These are phyloP conservation scores for Melolontha melolontha DNA, from an alignment of 2,888 invertebrate species.

Conservation along the genomic window DNA sequence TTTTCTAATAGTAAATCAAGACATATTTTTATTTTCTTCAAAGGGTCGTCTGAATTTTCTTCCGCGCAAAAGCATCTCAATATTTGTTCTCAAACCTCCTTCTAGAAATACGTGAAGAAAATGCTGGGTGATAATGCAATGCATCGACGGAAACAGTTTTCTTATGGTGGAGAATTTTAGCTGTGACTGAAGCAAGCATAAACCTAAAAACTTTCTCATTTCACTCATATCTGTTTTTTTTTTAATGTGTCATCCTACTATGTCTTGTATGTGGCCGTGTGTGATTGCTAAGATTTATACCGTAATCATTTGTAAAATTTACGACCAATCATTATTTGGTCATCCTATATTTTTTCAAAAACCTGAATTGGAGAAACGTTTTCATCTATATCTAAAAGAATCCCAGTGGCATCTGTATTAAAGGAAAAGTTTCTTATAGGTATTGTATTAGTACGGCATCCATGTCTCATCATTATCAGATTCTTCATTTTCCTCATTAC, in stretches of 20 bases:
- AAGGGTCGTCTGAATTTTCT: conserved; percentile 44
- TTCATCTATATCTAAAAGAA: conserved; percentile 54
- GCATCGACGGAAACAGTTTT: conserved; percentile 37
- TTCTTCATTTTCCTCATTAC: too few relatives aligned
- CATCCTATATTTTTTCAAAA: conserved; percentile 42
- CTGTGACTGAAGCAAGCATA: conserved; percentile 17
- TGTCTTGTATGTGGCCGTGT: too few relatives aligned
- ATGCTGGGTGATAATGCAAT: conserved; percentile 45
- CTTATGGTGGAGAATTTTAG: too few relatives aligned
- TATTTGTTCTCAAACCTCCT: conserved; percentile 37
- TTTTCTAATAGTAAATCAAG: conserved; percentile 45
- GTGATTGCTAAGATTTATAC: conserved; percentile 44
- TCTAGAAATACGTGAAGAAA: conserved; percentile 7
- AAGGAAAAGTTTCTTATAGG: too few relatives aligned
- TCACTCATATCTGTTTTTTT: conserved; percentile 43
- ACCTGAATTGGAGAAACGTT: conserved; percentile 34
- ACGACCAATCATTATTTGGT: conserved; percentile 45
- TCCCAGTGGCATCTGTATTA: too few relatives aligned
- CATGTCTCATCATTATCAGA: too few relatives aligned
- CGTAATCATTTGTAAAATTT: conserved; percentile 35
- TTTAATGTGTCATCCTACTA: conserved; percentile 43
- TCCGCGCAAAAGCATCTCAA: conserved; percentile 44
- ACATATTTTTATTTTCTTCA: conserved; percentile 46
- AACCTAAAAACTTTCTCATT: conserved; percentile 41
- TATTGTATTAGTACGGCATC: too few relatives aligned